phyloP scores from a whole-genome alignment of 2,797 vertebrate genomes.

The Pangasius larnaudii region DNA sequence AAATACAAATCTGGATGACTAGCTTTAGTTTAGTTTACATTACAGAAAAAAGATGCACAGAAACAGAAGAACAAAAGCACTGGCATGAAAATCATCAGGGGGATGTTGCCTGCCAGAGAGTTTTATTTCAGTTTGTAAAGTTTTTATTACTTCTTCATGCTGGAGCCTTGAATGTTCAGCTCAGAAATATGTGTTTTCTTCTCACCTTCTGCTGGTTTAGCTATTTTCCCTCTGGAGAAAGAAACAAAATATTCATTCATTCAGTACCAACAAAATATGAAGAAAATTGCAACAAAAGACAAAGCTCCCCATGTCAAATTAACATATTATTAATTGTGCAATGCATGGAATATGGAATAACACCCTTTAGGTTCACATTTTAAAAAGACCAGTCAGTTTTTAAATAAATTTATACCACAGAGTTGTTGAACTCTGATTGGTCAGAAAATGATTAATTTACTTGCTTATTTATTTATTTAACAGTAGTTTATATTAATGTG shows the following conservation, averaged over 20 bases:
- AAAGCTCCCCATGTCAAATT: background rate
- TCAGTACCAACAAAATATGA: background rate
- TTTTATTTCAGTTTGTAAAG: slow-evolving; percentile 66
- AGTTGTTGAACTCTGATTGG: background rate
- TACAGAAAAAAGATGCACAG: background rate
- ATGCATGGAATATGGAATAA: background rate
- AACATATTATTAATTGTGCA: background rate
- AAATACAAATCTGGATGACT: background rate
- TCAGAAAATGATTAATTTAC: background rate
- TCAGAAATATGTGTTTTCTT: slow-evolving; percentile 61
- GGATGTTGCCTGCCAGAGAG: slow-evolving; percentile 36
- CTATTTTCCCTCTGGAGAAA: slow-evolving; percentile 76
- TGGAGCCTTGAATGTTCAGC: slow-evolving; percentile 71
- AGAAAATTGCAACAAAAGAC: background rate
- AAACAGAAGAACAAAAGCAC: background rate
- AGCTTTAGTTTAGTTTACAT: background rate
- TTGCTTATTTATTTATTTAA: too few relatives aligned
- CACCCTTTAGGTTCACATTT: background rate
- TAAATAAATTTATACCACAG: background rate
- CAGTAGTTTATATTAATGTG: background rate
- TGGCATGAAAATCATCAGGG: slow-evolving; percentile 65
- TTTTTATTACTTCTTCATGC: slow-evolving; percentile 72
- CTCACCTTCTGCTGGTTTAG: slow-evolving; percentile 51
- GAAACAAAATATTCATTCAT: slow-evolving; percentile 21
- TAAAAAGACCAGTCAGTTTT: background rate